Conservation (phyloP, 2,113 vertebrate species). For the Pelecanoides urinatrix region DNA sequence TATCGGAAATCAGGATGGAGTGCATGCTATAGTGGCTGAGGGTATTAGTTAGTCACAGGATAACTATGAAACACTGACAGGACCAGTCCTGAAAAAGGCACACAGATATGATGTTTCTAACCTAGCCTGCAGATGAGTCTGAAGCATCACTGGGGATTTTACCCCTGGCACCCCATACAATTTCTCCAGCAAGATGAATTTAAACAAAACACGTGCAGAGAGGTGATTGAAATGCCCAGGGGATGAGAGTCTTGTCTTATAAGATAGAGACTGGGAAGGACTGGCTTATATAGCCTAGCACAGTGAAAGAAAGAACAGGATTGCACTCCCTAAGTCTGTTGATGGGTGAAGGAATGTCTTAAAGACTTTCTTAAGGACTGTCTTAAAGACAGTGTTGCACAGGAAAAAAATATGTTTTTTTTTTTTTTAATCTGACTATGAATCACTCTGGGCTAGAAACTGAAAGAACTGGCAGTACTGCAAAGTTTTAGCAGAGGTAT, state of each 20-base stretch:
- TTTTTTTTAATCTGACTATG: background rate
- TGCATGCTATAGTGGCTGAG: background rate
- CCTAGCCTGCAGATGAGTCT: background rate
- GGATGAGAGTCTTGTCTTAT: background rate
- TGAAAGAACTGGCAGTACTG: conserved; percentile 14
- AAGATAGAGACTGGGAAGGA: background rate
- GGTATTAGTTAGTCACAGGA: background rate
- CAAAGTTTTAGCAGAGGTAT: background rate
- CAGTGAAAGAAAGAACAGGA: background rate
- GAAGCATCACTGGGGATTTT: background rate
- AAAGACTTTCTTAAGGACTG: too few relatives aligned
- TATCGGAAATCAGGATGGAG: background rate
- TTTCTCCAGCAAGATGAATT: background rate
- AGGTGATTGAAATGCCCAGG: background rate
- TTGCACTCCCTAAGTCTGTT: background rate
- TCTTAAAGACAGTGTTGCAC: background rate
- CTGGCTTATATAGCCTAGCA: background rate
- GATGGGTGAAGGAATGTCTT: background rate
- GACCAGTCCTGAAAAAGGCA: background rate
- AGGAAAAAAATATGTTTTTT: background rate
- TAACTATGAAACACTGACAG: background rate
- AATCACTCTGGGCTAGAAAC: background rate
- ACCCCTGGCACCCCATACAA: background rate
- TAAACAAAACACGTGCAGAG: background rate
- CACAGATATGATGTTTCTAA: background rate